phyloP scores from a whole-genome alignment of 2,888 invertebrate species.

The Thymelicus sylvestris region DNA sequence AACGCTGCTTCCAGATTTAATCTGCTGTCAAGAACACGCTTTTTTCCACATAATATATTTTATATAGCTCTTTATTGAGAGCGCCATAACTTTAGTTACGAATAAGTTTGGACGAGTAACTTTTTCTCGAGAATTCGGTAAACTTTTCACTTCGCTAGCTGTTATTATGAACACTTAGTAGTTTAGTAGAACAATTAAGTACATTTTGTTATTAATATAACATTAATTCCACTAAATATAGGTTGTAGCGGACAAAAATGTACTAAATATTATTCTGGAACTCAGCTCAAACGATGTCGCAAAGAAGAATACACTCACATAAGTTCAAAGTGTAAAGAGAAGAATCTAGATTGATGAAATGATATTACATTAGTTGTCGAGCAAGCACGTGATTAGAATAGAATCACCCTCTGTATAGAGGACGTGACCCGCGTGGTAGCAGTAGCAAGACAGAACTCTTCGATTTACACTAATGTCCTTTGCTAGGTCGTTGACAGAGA shows the following conservation, averaged over 20 bases:
- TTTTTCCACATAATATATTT: too few species aligned
- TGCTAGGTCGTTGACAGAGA: background rate
- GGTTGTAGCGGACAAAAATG: too few species aligned
- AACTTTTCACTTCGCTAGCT: background rate
- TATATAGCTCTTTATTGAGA: too few species aligned
- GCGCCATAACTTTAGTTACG: background rate
- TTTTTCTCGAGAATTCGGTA: background rate
- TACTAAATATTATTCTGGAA: too few species aligned
- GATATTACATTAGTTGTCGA: constrained; percentile 8
- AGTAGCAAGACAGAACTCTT: background rate
- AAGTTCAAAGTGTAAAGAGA: too few species aligned
- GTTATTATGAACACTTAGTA: background rate
- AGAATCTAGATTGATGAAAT: constrained; percentile 1
- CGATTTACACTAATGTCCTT: background rate
- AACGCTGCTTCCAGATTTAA: background rate
- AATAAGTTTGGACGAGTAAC: background rate
- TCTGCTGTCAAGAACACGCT: background rate
- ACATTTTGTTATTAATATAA: too few species aligned
- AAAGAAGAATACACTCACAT: too few species aligned
- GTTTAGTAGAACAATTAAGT: too few species aligned
- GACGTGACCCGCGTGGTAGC: background rate
- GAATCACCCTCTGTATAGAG: background rate
- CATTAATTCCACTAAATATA: too few species aligned
- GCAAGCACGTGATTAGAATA: constrained; percentile 4
- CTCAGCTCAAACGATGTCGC: too few species aligned